Percentiles rank a stretch among this genome's conserved stretches.
Evolutionary conservation across 1,140 invertebrate genomes (phyloP).

Genomic region (Hycleus phaleratus): DNA sequence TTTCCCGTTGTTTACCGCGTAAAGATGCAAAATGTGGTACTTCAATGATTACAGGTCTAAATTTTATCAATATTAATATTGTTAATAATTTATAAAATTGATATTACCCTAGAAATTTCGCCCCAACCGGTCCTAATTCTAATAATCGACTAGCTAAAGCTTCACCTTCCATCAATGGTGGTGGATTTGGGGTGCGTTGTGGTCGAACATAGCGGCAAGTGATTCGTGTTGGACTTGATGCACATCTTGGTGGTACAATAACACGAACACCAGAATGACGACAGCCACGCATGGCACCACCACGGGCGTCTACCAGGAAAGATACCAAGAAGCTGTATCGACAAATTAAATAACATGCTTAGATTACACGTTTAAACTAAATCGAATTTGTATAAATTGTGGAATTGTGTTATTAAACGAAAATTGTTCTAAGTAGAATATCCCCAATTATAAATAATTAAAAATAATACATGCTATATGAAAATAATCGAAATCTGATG

Average conservation of each 20-base stretch:
- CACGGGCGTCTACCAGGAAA: conserved; percentile 93
- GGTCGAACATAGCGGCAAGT: conserved; percentile 83
- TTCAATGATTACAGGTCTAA: conserved; percentile 89
- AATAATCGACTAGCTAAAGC: conserved; percentile 85
- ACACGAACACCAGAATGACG: conserved; percentile 90
- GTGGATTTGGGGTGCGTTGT: conserved; percentile 76
- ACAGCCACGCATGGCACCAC: conserved; percentile 94
- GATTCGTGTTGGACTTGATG: conserved; percentile 84
- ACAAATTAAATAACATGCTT: background rate
- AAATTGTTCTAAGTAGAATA: conserved; percentile 2
- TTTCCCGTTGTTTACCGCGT: conserved; percentile 87
- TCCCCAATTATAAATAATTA: conserved; percentile 4
- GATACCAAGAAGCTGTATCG: conserved; percentile 83
- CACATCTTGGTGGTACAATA: conserved; percentile 89
- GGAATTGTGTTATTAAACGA: background rate
- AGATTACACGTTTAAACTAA: too few relatives aligned
- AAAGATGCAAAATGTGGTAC: conserved; percentile 96
- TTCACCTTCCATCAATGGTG: conserved; percentile 92
- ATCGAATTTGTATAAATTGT: too few relatives aligned
- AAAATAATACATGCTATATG: conserved; percentile 1
- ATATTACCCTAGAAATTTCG: conserved; percentile 87
- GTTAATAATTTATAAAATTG: conserved; percentile 24
- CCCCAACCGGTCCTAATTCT: conserved; percentile 89
- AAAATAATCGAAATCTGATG: background rate
- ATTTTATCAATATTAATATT: conserved; percentile 2